Base-by-base conservation (phyloP, 37 sponge, comb jelly and placozoan species). In the Axinella damicornis region DNA sequence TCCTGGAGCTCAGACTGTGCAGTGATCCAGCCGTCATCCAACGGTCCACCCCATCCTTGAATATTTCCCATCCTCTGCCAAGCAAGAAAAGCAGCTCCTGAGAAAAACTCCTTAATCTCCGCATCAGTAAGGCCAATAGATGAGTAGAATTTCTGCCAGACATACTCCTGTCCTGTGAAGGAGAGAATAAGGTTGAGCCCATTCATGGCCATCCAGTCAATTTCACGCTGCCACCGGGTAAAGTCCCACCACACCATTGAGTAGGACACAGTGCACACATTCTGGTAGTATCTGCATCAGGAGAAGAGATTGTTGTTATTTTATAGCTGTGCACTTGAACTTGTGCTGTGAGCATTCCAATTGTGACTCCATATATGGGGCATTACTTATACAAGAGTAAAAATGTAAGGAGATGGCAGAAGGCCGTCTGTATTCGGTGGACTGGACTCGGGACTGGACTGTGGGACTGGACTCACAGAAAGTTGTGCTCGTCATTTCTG, bases 161-260 rank as follows among this genome's bases (percentile, higher is more conserved):
- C 89, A 56, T 83, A 83, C 38, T 91, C 92, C 53, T 91, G 92
- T 56, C 92, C 92, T 17, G 92, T 91, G 53, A 91, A 91, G 30
- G 92, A 86, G 80, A 91, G 85, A 34, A 82, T 82, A 37, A 91
- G 64, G 57, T 91, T 91, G 77, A 86, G 73, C 18, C 92, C 92
- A 67, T 91, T 86, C 82, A 91, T 53, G 25, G 92, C 92, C 92
- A 91, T 91, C 92, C 92, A 91, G 87, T 91, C 92, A 20, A 91
- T 86, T 38, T 91, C 92, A 4, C 87, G 56, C 67, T 86, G 56
- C 92, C 92, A 91, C 4, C 92, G 76, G 6, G 60, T 9, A 24
- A 69, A 86, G 61, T 86, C 77, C 92, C 92, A 92, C 89, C 93
- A 88, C 1, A 57, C 89, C 89, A 88, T 84, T 17, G 89, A 88